A percentile compares a stretch with the other conserved stretches of the same genome.
Conservation (phyloP, 2,888 invertebrate genomes). For the Cryptocheilus praepositus region DNA sequence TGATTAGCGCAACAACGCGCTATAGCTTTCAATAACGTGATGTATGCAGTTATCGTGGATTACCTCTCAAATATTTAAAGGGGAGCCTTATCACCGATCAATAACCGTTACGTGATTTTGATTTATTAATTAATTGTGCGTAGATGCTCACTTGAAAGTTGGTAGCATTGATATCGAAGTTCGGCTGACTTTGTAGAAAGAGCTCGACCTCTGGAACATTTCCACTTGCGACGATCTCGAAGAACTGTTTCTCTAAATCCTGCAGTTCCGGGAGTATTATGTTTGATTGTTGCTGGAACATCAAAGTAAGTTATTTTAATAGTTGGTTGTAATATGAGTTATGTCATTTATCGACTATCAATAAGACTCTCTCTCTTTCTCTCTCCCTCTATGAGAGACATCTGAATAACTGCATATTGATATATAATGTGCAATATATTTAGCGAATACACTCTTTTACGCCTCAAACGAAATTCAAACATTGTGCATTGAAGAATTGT, state of each 20-base stretch:
- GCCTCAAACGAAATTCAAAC: no score
- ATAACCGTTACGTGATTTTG: neutral
- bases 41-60: neutral
- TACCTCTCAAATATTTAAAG: no score
- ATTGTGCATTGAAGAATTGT: no score
- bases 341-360: no score
- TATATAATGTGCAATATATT: no score
- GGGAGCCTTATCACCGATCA: no score
- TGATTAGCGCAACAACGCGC: neutral
- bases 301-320: no score
- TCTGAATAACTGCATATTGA: no score
- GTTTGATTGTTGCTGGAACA: constrained; percentile 58
- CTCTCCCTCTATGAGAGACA: no score
- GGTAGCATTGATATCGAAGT: constrained; percentile 78
- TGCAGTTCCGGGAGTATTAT: constrained; percentile 77
- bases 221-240: constrained; percentile 76
- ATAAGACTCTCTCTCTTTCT: no score
- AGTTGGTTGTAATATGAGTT: no score
- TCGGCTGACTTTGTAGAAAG: constrained; percentile 74
- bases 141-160: constrained; percentile 43
- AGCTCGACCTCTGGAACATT: constrained; percentile 74
- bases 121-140: neutral
- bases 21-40: neutral
- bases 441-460: no score
- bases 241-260: constrained; percentile 76